phyloP scores from a whole-genome alignment of 2,113 vertebrate species.

The Gopherus evgoodei region DNA sequence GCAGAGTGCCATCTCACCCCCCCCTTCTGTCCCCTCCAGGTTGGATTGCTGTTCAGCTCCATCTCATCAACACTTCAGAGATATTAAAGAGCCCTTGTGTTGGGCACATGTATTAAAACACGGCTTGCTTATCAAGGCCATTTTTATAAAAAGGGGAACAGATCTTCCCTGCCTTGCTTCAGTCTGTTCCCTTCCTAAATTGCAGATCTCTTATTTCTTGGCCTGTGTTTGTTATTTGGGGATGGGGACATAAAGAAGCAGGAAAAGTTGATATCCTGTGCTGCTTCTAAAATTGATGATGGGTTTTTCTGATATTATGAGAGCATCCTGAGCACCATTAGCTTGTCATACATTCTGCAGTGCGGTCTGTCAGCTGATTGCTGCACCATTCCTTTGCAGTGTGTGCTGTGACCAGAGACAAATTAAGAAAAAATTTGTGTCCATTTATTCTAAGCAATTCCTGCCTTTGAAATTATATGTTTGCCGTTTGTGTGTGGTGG shows the following conservation, averaged over 20 bases:
- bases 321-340: not conserved
- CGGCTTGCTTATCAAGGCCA: not conserved
- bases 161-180: not conserved
- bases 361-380: not conserved
- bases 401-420: not conserved
- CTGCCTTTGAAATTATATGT: not conserved
- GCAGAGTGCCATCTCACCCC: constrained; percentile 23
- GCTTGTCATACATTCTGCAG: not conserved
- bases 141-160: not conserved
- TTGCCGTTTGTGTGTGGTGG: not conserved
- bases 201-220: not conserved
- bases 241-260: not conserved
- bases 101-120: not conserved
- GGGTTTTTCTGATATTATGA: not conserved
- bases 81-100: not conserved
- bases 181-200: not conserved
- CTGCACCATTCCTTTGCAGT: not conserved
- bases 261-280: not conserved
- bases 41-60: not conserved
- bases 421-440: not conserved
- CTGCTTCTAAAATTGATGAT: not conserved
- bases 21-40: not conserved
- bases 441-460: not conserved
- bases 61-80: not conserved
- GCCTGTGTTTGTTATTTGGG: not conserved